These are phyloP conservation scores for Platalea minor DNA, from an alignment of 2,797 vertebrate species.

Conservation along the genomic window DNA sequence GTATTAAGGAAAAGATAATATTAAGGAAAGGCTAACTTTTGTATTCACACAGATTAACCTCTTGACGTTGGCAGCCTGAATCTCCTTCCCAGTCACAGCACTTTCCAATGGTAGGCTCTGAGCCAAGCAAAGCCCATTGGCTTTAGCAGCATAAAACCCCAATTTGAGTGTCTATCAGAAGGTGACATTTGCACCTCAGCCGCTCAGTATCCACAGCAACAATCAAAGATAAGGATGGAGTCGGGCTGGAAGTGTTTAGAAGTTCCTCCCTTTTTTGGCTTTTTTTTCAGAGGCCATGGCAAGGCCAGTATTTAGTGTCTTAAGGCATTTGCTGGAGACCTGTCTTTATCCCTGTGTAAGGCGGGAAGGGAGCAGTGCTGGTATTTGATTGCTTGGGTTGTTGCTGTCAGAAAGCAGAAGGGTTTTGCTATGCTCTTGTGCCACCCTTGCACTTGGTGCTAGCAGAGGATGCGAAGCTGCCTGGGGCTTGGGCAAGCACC, in stretches of 20 bases:
- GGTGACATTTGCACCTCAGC: background rate
- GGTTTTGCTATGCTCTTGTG: background rate
- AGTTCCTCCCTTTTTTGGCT: rapidly evolving
- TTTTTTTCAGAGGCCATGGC: background rate
- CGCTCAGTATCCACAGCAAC: background rate
- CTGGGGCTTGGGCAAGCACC: background rate
- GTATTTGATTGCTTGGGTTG: background rate
- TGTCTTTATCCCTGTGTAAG: background rate
- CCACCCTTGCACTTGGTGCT: background rate
- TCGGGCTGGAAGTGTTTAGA: background rate
- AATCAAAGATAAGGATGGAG: background rate
- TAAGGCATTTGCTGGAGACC: background rate
- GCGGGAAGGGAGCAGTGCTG: rapidly evolving
- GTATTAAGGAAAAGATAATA: background rate
- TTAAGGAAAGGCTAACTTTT: background rate
- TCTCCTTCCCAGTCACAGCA: background rate
- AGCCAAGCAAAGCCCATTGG: background rate
- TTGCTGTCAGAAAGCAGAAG: background rate
- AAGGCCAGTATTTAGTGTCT: background rate
- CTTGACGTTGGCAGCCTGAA: background rate
- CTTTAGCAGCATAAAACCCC: background rate
- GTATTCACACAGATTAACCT: background rate
- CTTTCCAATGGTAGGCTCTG: background rate
- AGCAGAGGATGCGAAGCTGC: background rate
- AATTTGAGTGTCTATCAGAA: background rate